Evolutionary conservation across 2,113 vertebrate genomes (phyloP).

Genomic region (Eudyptes chrysolophus): DNA sequence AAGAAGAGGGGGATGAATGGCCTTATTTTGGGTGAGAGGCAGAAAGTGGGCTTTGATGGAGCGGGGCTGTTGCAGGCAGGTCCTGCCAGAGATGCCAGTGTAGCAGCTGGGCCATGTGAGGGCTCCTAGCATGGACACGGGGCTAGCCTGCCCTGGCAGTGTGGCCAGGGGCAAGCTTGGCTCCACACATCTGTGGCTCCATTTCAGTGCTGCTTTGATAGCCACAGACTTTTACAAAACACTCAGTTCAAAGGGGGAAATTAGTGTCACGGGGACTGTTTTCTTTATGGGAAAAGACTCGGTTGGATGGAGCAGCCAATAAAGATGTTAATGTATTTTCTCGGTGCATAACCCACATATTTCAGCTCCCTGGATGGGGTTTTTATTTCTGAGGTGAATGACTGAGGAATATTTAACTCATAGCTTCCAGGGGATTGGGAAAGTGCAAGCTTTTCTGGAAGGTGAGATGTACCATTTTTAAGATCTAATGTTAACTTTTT

Average conservation of each 20-base stretch:
- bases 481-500: background rate
- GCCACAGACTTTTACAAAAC: constrained; percentile 41
- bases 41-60: background rate
- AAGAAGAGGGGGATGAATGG: background rate
- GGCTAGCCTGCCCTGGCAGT: constrained; percentile 12
- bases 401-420: background rate
- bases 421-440: background rate
- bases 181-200: constrained; percentile 52
- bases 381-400: constrained; percentile 20
- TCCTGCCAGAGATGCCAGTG: constrained; percentile 56
- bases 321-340: constrained; percentile 60
- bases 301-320: constrained; percentile 58
- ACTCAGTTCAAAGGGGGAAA: constrained; percentile 58
- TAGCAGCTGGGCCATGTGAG: background rate
- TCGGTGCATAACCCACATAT: constrained; percentile 16
- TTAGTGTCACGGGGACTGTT: constrained; percentile 65
- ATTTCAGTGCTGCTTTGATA: constrained; percentile 55
- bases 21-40: background rate
- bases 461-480: background rate
- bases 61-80: constrained; percentile 10
- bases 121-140: constrained; percentile 19
- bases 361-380: background rate
- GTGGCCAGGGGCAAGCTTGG: constrained; percentile 4
- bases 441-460: background rate
- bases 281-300: constrained; percentile 64